A percentile compares a stretch with the other conserved stretches of the same genome.
These are phyloP conservation scores for Chromobotia macracanthus DNA, from an alignment of 2,797 vertebrate genomes.

Conservation along the genomic window DNA sequence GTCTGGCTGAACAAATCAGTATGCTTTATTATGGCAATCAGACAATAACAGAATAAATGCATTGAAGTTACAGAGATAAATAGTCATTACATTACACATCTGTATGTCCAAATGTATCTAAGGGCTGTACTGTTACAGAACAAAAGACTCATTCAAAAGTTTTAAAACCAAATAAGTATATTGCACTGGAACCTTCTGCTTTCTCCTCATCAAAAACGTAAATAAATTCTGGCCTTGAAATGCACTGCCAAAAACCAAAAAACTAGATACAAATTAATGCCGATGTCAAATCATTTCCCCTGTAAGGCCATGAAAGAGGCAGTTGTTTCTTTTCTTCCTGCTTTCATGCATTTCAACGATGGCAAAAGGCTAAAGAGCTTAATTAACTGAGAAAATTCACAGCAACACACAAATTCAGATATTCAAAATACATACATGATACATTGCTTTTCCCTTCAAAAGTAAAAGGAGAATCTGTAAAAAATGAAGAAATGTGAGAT, in stretches of 20 bases:
- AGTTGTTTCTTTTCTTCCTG: neutral
- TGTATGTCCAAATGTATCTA: slow-evolving; percentile 18
- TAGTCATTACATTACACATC: slow-evolving; percentile 39
- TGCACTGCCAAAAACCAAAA: slow-evolving; percentile 52
- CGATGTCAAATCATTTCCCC: slow-evolving; percentile 3
- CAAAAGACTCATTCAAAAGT: slow-evolving; percentile 33
- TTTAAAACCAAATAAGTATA: slow-evolving; percentile 38
- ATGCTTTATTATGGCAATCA: slow-evolving; percentile 53
- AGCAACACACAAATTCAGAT: slow-evolving; percentile 27
- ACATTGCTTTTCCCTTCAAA: slow-evolving; percentile 39
- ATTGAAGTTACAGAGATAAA: slow-evolving; percentile 36
- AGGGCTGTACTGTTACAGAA: slow-evolving; percentile 28
- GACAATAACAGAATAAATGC: slow-evolving; percentile 52
- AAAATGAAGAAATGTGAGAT: neutral
- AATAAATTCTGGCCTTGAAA: slow-evolving; percentile 43
- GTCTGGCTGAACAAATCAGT: slow-evolving; percentile 18
- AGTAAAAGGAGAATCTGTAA: slow-evolving; percentile 6
- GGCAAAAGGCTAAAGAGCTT: slow-evolving; percentile 28
- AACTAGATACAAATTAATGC: slow-evolving; percentile 32
- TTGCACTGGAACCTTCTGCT: slow-evolving; percentile 42
- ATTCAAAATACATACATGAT: slow-evolving; percentile 22
- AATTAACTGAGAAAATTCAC: slow-evolving; percentile 16
- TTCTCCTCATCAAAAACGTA: slow-evolving; percentile 4
- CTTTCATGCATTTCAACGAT: slow-evolving; percentile 32
- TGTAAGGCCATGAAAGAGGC: slow-evolving; percentile 19